Evolutionary conservation across 2,113 vertebrate species (phyloP).

Genomic region (Proterorhinus semilunaris): DNA sequence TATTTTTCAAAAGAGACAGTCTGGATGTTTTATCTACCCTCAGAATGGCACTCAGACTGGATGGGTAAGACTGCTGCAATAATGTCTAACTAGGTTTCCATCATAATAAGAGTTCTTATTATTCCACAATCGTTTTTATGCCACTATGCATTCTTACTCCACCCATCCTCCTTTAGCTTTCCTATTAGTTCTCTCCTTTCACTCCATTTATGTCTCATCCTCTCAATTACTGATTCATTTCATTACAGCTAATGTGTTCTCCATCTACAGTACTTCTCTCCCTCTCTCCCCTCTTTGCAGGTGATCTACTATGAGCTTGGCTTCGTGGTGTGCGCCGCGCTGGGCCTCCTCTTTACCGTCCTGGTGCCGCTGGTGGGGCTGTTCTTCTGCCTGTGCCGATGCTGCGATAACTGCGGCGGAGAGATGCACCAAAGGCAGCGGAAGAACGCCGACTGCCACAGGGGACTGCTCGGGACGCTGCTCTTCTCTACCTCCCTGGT

Average conservation of each 20-base stretch:
- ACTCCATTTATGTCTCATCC: not conserved
- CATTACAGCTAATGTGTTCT: not conserved
- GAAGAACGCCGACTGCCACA: constrained; percentile 86
- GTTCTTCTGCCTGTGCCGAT: constrained; percentile 93
- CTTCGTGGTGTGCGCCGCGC: constrained; percentile 79
- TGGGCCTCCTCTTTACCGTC: constrained; percentile 86
- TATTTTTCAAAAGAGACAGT: too few species aligned
- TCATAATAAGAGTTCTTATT: too few species aligned
- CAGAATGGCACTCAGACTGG: too few species aligned
- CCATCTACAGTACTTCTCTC: constrained; percentile 16
- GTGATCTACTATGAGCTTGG: constrained; percentile 89
- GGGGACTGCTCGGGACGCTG: constrained; percentile 73
- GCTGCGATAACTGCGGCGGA: constrained; percentile 96
- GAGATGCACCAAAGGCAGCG: constrained; percentile 97
- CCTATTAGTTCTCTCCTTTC: not conserved
- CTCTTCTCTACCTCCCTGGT: constrained; percentile 84
- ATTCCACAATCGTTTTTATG: not conserved
- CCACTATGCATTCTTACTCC: not conserved
- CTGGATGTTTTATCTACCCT: too few species aligned
- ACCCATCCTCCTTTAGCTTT: not conserved
- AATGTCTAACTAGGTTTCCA: too few species aligned
- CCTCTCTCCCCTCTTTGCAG: constrained; percentile 59
- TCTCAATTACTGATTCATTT: not conserved
- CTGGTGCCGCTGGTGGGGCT: constrained; percentile 87
- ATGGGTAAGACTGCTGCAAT: too few species aligned